Base-by-base conservation (phyloP, 2,797 vertebrate genomes). In the Tolypeutes matacus region DNA sequence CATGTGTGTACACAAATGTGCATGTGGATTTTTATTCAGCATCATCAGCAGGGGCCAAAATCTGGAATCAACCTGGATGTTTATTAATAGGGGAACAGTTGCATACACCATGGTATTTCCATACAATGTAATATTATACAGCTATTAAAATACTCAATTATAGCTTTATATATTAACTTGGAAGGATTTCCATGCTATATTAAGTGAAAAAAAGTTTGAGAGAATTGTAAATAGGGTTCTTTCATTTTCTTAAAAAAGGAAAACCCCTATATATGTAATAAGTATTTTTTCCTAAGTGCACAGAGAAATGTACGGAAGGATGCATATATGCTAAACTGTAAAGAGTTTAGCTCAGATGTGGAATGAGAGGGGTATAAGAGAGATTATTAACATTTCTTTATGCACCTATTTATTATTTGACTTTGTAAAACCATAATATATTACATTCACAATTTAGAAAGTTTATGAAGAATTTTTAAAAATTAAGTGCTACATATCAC, bases 131-230 rank as follows among this genome's bases (percentile, higher is more conserved):
- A 25, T 73, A 80, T 85, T 65, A 39, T 31, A 13, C 29, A 75
- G 23, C 46, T 89, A 60, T 83, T 93, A 81, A 51, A 90, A 81
- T 49, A 83, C 36, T 88, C 72, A 67, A 7, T 80, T 69, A 90
- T 1, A 53, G 14, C 86, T 42, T 86, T 76, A 34, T 72, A n/a
- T 64, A 21, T 82, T 53, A 86, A 82, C 14, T 23, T 60, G 51
- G 39, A 81, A 89, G 20, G 7, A 36, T 81, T 75, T 90, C 31
- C 17, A 49, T 51, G 29, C 84, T 85, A 39, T 23, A 78, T 70
- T 56, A 72, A 84, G 11, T 67, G 29, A 21, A 23, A 49, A 78
- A 60, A 34, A 34, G 11, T 75, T 89, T 5, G 27, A 86, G 25
- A 81, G 15, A 60, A 75, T 58, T 64, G 10, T 86, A 56, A 86